Evolutionary conservation across 2,888 invertebrate species (phyloP), one percentile per base, ranked within the genome.

Genomic region (Ischnura elegans): DNA sequence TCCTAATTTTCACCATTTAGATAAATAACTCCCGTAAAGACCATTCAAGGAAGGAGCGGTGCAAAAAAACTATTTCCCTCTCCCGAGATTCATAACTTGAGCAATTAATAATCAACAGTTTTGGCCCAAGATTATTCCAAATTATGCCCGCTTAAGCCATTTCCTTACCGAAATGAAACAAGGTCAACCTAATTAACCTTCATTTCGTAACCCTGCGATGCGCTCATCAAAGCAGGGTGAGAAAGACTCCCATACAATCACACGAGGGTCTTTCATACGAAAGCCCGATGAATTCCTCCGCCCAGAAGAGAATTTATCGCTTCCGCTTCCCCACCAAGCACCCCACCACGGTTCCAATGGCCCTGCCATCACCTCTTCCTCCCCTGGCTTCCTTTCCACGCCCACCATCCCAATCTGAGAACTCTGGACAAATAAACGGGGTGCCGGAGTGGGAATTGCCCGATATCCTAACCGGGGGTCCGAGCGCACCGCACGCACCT

Each of bases 281-380:
- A 86, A 46, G 46, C 43, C 45, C 86, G 46, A 86, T 43, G 46
- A 86, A 86, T 86, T 76, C 76, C 76, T 76, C 29, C 76, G 29
- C 76, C 29, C 76, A 36, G 55, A 55, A 21, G 61, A 61, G 43
- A 66, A 90, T 90, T 90, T 90, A 90, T 90, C 3, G 43, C 90
- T 90, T 90, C 90, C 90, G 55, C n/a, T 76, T 76, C 76, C 76
- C 8, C 21, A 3, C 21, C 13, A 10, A 51, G n/a, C 13, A 51
- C 47, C 47, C 47, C 47, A 5, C 76, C 76, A 76, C 76, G 8
- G 21, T 36, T 36, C 36, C 76, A 76, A 76, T 76, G 76, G 76
- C 76, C 61, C 76, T 36, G 29, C 76, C 13, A 21, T 2, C 43
- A 4, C 21, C 16, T 43, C 55, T 90, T n/a, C 45, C 45, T 86